Percentiles rank a stretch among this genome's conserved stretches.
These are phyloP conservation scores for Sphaerophoria rueppellii DNA, from an alignment of 2,888 invertebrate species.

Conservation along the genomic window DNA sequence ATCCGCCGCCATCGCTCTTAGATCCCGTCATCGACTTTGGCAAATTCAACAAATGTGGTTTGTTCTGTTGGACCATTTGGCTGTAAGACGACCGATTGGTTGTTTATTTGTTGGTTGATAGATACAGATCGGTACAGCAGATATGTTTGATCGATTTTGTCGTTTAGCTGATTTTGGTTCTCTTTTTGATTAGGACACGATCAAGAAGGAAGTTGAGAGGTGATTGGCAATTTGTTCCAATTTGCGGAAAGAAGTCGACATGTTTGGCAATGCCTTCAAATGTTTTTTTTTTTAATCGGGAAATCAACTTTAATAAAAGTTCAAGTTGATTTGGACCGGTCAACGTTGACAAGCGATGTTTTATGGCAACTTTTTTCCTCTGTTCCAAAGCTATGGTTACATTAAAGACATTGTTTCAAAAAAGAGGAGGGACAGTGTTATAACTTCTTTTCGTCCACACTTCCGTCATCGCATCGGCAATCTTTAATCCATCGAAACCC, in stretches of 20 bases:
- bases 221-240: slow-evolving; percentile 65
- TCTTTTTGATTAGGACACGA: slow-evolving; percentile 25
- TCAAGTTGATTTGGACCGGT: too few species aligned
- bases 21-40: slow-evolving; percentile 38
- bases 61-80: slow-evolving; percentile 42
- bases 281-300: too few species aligned
- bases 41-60: slow-evolving; percentile 50
- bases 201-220: slow-evolving; percentile 35
- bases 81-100: neutral
- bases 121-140: slow-evolving; percentile 50
- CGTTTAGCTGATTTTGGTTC: slow-evolving; percentile 32
- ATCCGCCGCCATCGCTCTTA: slow-evolving; percentile 28
- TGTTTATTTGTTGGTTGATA: slow-evolving; percentile 34
- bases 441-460: too few species aligned
- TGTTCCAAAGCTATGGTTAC: too few species aligned
- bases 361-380: too few species aligned
- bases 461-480: too few species aligned
- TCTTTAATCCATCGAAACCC: neutral
- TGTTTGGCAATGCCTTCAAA: too few species aligned
- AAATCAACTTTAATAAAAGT: too few species aligned
- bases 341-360: too few species aligned
- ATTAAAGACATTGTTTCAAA: too few species aligned
- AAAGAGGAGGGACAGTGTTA: too few species aligned
- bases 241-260: slow-evolving; percentile 5
- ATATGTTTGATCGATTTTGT: slow-evolving; percentile 62